Percentiles rank a stretch among this genome's conserved stretches.
Conservation (phyloP, 2,888 invertebrate species). For the Lissocephala sabroskyi region DNA sequence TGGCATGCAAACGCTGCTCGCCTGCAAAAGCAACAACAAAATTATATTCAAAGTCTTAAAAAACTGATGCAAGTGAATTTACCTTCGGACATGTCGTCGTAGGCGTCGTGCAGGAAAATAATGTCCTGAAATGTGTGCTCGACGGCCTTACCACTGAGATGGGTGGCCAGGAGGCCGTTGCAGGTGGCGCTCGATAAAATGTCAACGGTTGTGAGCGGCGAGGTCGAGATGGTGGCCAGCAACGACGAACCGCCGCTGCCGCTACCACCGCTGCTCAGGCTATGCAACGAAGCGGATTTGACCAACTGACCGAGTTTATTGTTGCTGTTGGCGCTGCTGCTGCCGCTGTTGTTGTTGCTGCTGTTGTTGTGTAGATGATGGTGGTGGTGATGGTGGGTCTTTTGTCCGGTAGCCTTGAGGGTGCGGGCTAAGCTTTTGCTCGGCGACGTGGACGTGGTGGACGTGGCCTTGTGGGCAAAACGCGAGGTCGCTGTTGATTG, state of each 20-base stretch:
- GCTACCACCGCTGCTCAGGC: slow-evolving; percentile 54
- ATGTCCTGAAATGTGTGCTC: slow-evolving; percentile 69
- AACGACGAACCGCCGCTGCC: slow-evolving; percentile 56
- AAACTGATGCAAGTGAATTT: slow-evolving; percentile 2
- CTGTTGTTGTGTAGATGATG: too few relatives aligned
- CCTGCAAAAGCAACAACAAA: too few relatives aligned
- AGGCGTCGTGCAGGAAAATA: slow-evolving; percentile 70
- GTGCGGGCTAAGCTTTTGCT: slow-evolving; percentile 50
- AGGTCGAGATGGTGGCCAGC: slow-evolving; percentile 68
- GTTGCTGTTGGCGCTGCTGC: too few relatives aligned
- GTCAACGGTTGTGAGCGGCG: slow-evolving; percentile 66
- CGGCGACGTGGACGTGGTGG: slow-evolving; percentile 32
- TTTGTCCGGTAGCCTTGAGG: slow-evolving; percentile 51
- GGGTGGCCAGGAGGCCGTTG: slow-evolving; percentile 68
- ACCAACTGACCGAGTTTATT: slow-evolving; percentile 54
- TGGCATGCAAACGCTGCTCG: slow-evolving; percentile 71
- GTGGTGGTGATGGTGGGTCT: slow-evolving; percentile 7
- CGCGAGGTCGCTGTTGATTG: slow-evolving; percentile 46
- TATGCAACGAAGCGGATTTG: slow-evolving; percentile 64
- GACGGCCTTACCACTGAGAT: slow-evolving; percentile 67
- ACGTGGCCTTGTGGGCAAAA: slow-evolving; percentile 44
- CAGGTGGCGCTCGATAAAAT: slow-evolving; percentile 66
- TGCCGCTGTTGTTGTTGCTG: too few relatives aligned
- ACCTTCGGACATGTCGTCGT: slow-evolving; percentile 73
- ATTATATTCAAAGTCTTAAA: too few relatives aligned